Conservation (phyloP, 2,797 vertebrate species). For the Pseudomugil gertrudae region DNA sequence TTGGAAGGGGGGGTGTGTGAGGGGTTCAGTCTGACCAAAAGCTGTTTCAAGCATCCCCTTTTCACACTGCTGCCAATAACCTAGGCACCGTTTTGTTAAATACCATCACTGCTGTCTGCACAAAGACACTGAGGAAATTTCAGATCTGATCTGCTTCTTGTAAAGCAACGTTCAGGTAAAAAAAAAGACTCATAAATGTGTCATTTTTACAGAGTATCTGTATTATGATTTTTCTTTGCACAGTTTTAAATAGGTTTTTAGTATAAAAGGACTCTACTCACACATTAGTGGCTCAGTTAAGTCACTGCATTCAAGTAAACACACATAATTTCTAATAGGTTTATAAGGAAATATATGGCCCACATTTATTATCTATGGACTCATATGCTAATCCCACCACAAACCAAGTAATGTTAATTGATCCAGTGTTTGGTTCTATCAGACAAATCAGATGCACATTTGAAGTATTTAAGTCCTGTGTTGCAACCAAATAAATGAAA, state of each 20-base stretch:
- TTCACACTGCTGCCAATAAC: conserved; percentile 45
- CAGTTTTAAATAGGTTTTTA: not conserved
- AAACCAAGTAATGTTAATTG: not conserved
- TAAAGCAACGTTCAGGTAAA: not conserved
- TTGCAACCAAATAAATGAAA: not conserved
- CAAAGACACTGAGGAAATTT: conserved; percentile 58
- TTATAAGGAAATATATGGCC: not conserved
- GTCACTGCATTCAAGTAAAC: too few species aligned
- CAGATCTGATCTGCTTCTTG: conserved; percentile 5
- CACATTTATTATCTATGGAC: not conserved
- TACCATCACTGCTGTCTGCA: conserved; percentile 36
- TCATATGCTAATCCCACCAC: not conserved
- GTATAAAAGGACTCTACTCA: not conserved
- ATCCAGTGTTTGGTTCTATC: not conserved
- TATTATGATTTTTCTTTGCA: not conserved
- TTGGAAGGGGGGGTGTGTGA: conserved; percentile 42
- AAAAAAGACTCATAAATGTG: not conserved
- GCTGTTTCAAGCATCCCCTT: conserved; percentile 49
- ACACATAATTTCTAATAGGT: not conserved
- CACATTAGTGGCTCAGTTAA: not conserved
- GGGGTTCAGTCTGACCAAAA: conserved; percentile 46
- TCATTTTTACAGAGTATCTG: not conserved
- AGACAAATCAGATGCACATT: not conserved
- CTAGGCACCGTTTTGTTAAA: conserved; percentile 57
- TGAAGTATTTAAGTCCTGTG: not conserved